These are phyloP conservation scores for Eupristina koningsbergeri DNA, from an alignment of 1,140 invertebrate genomes.

Conservation along the genomic window DNA sequence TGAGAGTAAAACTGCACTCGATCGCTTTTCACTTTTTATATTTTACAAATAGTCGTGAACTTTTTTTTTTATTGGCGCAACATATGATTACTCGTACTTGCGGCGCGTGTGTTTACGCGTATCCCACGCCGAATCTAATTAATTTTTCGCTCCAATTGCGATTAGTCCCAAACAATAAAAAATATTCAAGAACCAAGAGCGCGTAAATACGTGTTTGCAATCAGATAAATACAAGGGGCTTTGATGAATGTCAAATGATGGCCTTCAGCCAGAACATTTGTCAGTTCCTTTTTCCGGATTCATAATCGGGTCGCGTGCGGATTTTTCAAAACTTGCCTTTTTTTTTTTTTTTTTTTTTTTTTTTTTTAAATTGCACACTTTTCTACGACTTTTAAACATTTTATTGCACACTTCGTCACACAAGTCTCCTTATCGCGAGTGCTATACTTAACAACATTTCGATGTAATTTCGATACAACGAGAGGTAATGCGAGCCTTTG, in stretches of 20 bases:
- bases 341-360: no score
- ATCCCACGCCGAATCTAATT: slow-evolving; percentile 38
- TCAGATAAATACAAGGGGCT: neutral
- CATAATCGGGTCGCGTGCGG: slow-evolving; percentile 6
- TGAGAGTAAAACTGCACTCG: neutral
- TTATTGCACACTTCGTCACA: neutral
- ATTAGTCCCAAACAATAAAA: slow-evolving; percentile 17
- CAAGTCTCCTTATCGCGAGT: neutral
- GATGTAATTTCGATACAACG: neutral
- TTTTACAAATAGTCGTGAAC: neutral
- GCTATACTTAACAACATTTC: no score
- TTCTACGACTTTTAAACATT: neutral
- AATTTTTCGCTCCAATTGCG: slow-evolving; percentile 49
- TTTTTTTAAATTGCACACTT: neutral
- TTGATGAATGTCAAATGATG: slow-evolving; percentile 25
- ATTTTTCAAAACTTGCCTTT: no score
- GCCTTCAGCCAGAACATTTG: slow-evolving; percentile 41
- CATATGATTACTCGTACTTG: no score
- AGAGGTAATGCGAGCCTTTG: neutral
- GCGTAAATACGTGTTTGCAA: neutral
- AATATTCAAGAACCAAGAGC: neutral
- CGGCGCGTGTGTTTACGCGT: no score
- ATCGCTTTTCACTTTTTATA: neutral
- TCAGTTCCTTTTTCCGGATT: slow-evolving; percentile 47
- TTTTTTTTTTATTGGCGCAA: no score